phyloP scores from a whole-genome alignment of 2,797 vertebrate species.

The Lateolabrax maculatus region DNA sequence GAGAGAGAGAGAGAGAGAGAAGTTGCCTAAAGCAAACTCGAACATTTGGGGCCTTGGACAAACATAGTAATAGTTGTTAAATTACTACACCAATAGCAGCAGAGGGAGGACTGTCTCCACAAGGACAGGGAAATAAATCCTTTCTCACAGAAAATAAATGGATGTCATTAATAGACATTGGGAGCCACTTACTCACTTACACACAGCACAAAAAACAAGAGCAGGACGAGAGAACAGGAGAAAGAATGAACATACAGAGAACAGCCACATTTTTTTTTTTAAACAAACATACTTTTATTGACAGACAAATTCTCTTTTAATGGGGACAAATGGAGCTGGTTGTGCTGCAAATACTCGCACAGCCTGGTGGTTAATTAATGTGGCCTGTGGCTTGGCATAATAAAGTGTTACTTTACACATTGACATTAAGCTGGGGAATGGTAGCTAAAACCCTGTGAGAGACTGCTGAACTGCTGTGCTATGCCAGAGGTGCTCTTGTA shows the following conservation, averaged over 20 bases:
- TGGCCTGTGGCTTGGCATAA: slow-evolving; percentile 55
- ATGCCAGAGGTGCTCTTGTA: neutral
- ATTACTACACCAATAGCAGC: slow-evolving; percentile 66
- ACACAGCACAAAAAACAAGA: slow-evolving; percentile 33
- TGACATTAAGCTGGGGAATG: slow-evolving; percentile 44
- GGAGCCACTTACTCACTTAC: slow-evolving; percentile 65
- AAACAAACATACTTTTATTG: slow-evolving; percentile 72
- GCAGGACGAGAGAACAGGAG: neutral
- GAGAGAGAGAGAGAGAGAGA: slow-evolving; percentile 26
- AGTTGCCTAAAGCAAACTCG: slow-evolving; percentile 62
- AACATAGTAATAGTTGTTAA: slow-evolving; percentile 79
- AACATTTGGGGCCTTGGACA: slow-evolving; percentile 76
- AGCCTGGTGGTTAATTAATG: slow-evolving; percentile 69
- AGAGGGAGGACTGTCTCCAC: slow-evolving; percentile 63
- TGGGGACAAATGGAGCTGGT: slow-evolving; percentile 67
- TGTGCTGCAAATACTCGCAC: slow-evolving; percentile 57
- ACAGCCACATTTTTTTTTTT: slow-evolving; percentile 20
- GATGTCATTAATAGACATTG: slow-evolving; percentile 74
- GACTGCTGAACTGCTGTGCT: slow-evolving; percentile 1
- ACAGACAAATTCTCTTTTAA: slow-evolving; percentile 75
- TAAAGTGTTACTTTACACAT: slow-evolving; percentile 42
- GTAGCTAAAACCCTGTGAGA: slow-evolving; percentile 49
- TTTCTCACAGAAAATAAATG: slow-evolving; percentile 75
- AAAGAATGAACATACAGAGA: slow-evolving; percentile 39
- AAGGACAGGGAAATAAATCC: slow-evolving; percentile 72